phyloP scores from a whole-genome alignment of 2,797 vertebrate genomes.

The Hephaestus fuliginosus region DNA sequence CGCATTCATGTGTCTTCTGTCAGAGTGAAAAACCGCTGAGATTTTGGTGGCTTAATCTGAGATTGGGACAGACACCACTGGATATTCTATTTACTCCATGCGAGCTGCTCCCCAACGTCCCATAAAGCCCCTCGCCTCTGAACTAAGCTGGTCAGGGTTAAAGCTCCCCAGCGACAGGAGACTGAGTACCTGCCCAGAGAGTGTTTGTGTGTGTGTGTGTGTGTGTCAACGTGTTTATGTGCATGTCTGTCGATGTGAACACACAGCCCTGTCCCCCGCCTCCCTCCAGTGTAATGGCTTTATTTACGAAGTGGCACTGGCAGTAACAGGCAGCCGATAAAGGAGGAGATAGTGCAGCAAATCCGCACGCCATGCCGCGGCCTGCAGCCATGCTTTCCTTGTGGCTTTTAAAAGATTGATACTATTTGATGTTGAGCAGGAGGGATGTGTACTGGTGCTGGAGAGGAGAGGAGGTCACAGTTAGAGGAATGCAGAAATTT shows the following conservation, averaged over 20 bases:
- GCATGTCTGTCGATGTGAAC: slow-evolving; percentile 46
- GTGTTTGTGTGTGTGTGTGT: slow-evolving; percentile 62
- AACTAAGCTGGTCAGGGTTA: slow-evolving; percentile 80
- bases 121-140: slow-evolving; percentile 76
- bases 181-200: slow-evolving; percentile 71
- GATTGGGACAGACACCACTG: slow-evolving; percentile 71
- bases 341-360: slow-evolving; percentile 56
- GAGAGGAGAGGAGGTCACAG: slow-evolving; percentile 21
- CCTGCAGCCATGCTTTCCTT: slow-evolving; percentile 60
- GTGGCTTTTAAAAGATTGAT: slow-evolving; percentile 64
- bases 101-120: slow-evolving; percentile 74
- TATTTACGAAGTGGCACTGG: slow-evolving; percentile 81
- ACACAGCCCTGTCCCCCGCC: slow-evolving; percentile 21
- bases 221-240: slow-evolving; percentile 62
- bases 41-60: slow-evolving; percentile 75
- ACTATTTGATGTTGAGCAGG: slow-evolving; percentile 36
- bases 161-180: slow-evolving; percentile 75
- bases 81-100: slow-evolving; percentile 79
- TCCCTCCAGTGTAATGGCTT: slow-evolving; percentile 69
- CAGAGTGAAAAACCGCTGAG: slow-evolving; percentile 57
- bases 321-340: slow-evolving; percentile 75
- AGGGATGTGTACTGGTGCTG: slow-evolving; percentile 13
- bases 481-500: slow-evolving; percentile 15
- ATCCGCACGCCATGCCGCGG: slow-evolving; percentile 38
- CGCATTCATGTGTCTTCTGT: slow-evolving; percentile 35